These are phyloP conservation scores for Papilio xuthus DNA, from an alignment of 1,140 invertebrate genomes.

Conservation along the genomic window DNA sequence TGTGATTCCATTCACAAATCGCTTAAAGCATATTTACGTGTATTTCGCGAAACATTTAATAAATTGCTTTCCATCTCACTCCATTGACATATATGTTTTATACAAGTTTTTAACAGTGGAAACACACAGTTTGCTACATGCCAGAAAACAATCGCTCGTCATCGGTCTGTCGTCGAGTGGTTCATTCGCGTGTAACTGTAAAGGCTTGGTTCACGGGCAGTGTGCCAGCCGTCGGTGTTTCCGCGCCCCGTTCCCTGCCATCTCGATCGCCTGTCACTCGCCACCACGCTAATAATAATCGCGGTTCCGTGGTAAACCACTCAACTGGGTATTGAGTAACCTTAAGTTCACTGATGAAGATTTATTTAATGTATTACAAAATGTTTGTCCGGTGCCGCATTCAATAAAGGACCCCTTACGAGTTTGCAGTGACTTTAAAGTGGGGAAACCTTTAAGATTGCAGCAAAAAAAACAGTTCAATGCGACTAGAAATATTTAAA, in stretches of 20 bases:
- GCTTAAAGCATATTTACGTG: background rate
- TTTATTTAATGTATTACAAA: slow-evolving; percentile 2
- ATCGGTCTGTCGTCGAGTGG: slow-evolving; percentile 41
- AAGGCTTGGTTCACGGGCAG: slow-evolving; percentile 60
- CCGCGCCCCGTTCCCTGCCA: slow-evolving; percentile 47
- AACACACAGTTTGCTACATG: background rate
- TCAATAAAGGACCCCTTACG: background rate
- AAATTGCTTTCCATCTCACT: background rate
- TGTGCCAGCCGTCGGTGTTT: slow-evolving; percentile 63
- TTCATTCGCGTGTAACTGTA: slow-evolving; percentile 51
- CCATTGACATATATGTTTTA: background rate
- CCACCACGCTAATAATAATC: slow-evolving; percentile 54
- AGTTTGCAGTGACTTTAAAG: background rate
- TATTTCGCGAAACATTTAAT: background rate
- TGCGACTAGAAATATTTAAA: no score
- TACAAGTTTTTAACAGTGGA: background rate
- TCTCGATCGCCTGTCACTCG: slow-evolving; percentile 59
- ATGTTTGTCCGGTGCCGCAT: background rate
- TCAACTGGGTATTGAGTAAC: slow-evolving; percentile 32
- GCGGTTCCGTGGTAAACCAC: slow-evolving; percentile 38
- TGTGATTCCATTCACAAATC: background rate
- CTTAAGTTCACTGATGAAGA: background rate
- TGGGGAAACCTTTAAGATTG: no score
- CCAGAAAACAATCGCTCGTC: background rate
- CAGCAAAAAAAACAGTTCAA: no score